Base-by-base conservation (phyloP, 2,797 vertebrate species). In the Malacoraja senta region DNA sequence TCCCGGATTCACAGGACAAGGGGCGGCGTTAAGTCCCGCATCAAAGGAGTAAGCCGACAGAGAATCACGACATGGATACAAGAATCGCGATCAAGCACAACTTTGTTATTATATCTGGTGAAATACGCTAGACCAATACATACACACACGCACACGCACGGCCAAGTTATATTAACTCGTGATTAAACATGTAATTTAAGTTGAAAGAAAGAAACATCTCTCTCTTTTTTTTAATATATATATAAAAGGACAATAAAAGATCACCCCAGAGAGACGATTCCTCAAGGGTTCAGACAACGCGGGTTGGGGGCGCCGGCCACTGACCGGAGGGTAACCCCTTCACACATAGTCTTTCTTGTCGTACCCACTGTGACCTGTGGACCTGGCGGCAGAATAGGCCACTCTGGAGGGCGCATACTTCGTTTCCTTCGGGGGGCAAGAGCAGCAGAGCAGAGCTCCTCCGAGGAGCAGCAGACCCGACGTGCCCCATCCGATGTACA, bases 261-360 rank as follows among this genome's bases (percentile, higher is more conserved):
- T 88, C 84, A 88, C 61, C 63, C n/a, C 61, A 88, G n/a, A 88
- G 84, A 17, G 61, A 68, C 65, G 29, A 86, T 29, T 68, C n/a
- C n/a, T 88, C 32, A 21, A 35, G 84, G 61, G 84, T 68, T 88
- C 63, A 68, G 63, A 13, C 13, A 88, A n/a, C 32, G n/a, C 24
- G 7, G 81, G 81, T 24, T 26, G 61, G 68, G n/a, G 17, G 32
- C 77, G 19, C 71, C 71, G 32, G 77, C n/a, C 77, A 13, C 76
- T 77, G 76, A 77, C 61, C 4, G 17, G 3, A 35, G 71, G 38
- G 44, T 53, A 53, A 53, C 26, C 68, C 21, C 53, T 19, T 98
- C 95, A 98, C 84, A 98, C 98, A 0, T 98, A 99, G 97, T 99
- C 98, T 95, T 98, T 98, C 95, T 97, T 96, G 95, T 99, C 98